phyloP scores from a whole-genome alignment of 2,797 vertebrate genomes.

The Anguilla megastoma region DNA sequence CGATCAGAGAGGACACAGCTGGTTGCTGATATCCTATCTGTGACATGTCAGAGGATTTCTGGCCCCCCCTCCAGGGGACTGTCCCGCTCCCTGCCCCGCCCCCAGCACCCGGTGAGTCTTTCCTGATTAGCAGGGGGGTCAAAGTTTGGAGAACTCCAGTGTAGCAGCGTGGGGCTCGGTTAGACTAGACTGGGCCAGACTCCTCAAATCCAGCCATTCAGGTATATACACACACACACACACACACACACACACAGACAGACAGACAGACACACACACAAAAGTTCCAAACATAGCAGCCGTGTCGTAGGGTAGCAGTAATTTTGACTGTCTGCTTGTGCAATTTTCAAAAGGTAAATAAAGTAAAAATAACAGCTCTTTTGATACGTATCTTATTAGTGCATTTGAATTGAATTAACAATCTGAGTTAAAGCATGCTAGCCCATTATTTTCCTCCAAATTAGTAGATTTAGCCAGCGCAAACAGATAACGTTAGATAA shows the following conservation, averaged over 20 bases:
- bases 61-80: neutral
- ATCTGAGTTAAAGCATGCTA: no score
- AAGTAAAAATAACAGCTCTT: no score
- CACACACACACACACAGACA: neutral
- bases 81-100: neutral
- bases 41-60: neutral
- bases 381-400: no score
- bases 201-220: neutral
- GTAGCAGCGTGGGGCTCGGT: neutral
- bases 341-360: no score
- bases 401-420: no score
- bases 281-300: no score
- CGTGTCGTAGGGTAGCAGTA: no score
- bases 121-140: constrained; percentile 33
- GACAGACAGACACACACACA: neutral
- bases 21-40: neutral
- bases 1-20: neutral
- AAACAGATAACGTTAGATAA: no score
- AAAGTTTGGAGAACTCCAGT: constrained; percentile 20
- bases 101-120: neutral
- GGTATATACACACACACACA: neutral
- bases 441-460: no score
- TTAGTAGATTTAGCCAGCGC: no score
- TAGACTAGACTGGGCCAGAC: constrained; percentile 8
- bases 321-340: no score